Evolutionary conservation across 2,888 invertebrate species (phyloP).

Genomic region (Pandemis cinnamomeana): DNA sequence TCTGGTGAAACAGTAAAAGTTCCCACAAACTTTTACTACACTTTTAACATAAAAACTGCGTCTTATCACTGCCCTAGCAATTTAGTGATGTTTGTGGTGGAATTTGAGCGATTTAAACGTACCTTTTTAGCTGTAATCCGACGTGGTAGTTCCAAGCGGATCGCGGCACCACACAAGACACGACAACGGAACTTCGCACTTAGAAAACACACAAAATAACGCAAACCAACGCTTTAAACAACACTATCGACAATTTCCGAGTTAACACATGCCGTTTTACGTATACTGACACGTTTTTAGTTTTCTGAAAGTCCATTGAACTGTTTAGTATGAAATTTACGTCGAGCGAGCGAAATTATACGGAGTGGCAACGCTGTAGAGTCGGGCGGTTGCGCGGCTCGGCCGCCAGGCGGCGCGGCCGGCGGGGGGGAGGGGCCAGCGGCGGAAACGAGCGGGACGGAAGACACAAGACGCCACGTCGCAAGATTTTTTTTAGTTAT

Average conservation of each 20-base stretch:
- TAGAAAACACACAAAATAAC: conserved; percentile 72
- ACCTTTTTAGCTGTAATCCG: conserved; percentile 74
- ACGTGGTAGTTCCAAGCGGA: conserved; percentile 71
- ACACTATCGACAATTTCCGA: conserved; percentile 71
- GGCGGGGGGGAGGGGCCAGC: conserved; percentile 72
- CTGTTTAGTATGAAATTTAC: conserved; percentile 84
- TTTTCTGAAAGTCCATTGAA: conserved; percentile 84
- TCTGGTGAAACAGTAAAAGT: conserved; percentile 55
- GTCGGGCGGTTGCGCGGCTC: conserved; percentile 71
- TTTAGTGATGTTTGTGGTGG: background rate
- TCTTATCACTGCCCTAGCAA: conserved; percentile 38
- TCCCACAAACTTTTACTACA: conserved; percentile 48
- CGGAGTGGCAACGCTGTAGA: conserved; percentile 84
- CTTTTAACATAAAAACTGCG: conserved; percentile 43
- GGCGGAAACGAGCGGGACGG: conserved; percentile 60
- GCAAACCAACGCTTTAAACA: conserved; percentile 69
- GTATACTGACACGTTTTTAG: conserved; percentile 75
- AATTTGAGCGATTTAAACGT: conserved; percentile 51
- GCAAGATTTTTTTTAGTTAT: conserved; percentile 65
- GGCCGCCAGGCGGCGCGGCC: conserved; percentile 76
- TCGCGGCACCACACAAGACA: conserved; percentile 76
- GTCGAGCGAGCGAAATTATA: conserved; percentile 85
- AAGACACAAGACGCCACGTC: conserved; percentile 48
- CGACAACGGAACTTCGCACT: conserved; percentile 77
- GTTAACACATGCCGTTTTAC: conserved; percentile 72